Evolutionary conservation across 2,888 invertebrate genomes (phyloP).

Genomic region (Polylopha cassiicola): DNA sequence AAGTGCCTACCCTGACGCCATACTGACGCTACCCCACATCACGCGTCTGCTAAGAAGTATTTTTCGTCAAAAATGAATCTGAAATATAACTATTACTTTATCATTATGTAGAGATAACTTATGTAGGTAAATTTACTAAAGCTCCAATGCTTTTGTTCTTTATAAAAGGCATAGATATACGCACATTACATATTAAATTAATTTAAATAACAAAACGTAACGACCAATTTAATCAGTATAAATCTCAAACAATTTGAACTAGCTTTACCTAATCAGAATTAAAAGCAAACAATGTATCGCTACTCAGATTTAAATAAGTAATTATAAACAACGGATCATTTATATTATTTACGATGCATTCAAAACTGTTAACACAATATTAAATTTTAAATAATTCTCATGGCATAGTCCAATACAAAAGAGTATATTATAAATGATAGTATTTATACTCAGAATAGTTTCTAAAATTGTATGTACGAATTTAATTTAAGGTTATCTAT

Average conservation of each 20-base stretch:
- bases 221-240: background rate
- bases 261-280: constrained; percentile 11
- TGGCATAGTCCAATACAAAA: constrained; percentile 30
- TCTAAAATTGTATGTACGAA: background rate
- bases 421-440: constrained; percentile 15
- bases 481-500: no score
- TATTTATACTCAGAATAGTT: background rate
- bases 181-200: background rate
- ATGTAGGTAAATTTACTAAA: no score
- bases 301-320: constrained; percentile 26
- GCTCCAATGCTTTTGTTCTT: no score
- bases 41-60: no score
- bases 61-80: no score
- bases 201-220: background rate
- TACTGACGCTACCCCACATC: no score
- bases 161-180: background rate
- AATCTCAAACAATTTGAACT: constrained; percentile 3
- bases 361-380: constrained; percentile 36
- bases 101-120: no score
- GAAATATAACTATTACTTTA: no score
- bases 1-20: no score
- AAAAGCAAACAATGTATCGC: constrained; percentile 29
- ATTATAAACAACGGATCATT: constrained; percentile 36
- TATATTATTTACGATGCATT: constrained; percentile 39
- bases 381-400: constrained; percentile 33